Evolutionary conservation across 2,888 invertebrate genomes (phyloP).

Genomic region (Euplagia quadripunctaria): DNA sequence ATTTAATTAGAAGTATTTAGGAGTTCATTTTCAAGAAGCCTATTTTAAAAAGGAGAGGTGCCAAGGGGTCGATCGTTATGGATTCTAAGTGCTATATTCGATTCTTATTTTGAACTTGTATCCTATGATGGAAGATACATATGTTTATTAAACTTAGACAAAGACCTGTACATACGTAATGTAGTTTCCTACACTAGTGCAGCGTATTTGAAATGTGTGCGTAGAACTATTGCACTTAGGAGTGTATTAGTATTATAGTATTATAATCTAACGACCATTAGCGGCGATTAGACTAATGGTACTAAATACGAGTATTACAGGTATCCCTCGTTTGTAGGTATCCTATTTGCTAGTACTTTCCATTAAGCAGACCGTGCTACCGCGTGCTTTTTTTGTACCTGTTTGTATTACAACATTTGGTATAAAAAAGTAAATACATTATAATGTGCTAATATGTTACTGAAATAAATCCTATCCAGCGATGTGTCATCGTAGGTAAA

Average conservation of each 20-base stretch:
- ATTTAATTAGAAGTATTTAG: too few species aligned
- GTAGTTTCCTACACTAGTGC: not conserved
- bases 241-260: not conserved
- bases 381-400: too few species aligned
- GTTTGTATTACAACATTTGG: too few species aligned
- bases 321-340: not conserved
- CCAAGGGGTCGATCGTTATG: too few species aligned
- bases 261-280: not conserved
- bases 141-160: not conserved
- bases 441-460: too few species aligned
- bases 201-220: not conserved
- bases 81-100: too few species aligned
- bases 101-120: not conserved
- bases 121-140: not conserved
- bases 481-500: too few species aligned
- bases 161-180: not conserved
- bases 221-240: not conserved
- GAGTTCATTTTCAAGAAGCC: too few species aligned
- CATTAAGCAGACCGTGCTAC: not conserved
- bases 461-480: too few species aligned
- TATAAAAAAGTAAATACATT: too few species aligned
- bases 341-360: not conserved
- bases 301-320: not conserved
- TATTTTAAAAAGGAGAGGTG: too few species aligned
- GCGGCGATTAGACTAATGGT: not conserved